Base-by-base conservation (phyloP, 2,113 vertebrate species). In the Donacobius atricapilla region DNA sequence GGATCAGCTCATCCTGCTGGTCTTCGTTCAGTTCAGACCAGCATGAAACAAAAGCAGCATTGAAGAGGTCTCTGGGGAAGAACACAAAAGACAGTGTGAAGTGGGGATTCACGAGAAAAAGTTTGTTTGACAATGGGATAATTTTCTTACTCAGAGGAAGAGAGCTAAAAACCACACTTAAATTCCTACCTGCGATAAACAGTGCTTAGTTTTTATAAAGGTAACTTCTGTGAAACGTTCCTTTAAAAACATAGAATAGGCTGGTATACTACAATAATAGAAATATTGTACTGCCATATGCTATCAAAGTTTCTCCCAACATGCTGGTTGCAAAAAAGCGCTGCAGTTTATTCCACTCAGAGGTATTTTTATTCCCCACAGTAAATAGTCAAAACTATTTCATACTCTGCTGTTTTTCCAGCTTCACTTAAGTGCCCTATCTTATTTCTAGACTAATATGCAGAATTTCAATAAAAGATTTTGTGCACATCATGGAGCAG, bases 11-110 rank as follows among this genome's bases (percentile, higher is more conserved):
- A 19, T 99, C 99, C 97, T 99, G 99, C 96, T 99, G 99, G 96
- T 99, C 99, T 85, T 99, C 99, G 1, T 99, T 99, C 94, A 99
- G 98, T 65, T 99, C 99, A 6, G 99, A 99, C 99, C 99, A 99
- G 97, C 99, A 99, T 0, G 99, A 99, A 93, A 99, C 98, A 81
- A 99, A 99, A 4, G 99, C 99, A 3, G 99, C 99, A 7, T 99
- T 99, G 96, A 99, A 99, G 73, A 99, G 98, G 93, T 99, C 99
- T 95, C 99, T 99, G 95, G 60, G 53, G 77, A 63, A 39, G 64
- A 70, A 93, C 39, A 60, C 6, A 68, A 19, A 61, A 39, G n/a
- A 53, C 42, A 71, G 31, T 7, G 33, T 86, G 81, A 87, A 28
- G 30, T n/a, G 9, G 7, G 25, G 25, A 54, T 40, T 58, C 16